Conservation (phyloP, 1,140 invertebrate species). For the Carposina sasakii region DNA sequence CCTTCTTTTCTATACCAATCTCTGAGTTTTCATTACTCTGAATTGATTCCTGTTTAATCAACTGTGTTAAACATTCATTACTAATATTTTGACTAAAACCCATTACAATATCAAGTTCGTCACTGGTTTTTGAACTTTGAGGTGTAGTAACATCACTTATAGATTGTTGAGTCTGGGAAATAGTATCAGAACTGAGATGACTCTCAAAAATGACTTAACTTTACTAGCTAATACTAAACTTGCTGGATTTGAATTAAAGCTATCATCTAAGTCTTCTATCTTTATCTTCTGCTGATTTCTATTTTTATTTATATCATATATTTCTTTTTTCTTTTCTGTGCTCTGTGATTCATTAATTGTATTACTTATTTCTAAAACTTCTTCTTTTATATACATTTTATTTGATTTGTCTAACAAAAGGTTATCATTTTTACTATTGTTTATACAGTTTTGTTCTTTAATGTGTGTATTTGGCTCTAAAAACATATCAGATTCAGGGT, state of each 20-base stretch:
- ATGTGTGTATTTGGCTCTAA: not conserved
- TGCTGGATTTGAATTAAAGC: slow-evolving; percentile 5
- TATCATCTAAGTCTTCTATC: slow-evolving; percentile 6
- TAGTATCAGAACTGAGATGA: slow-evolving; percentile 38
- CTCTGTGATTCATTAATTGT: too few relatives aligned
- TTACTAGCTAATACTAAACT: slow-evolving; percentile 30
- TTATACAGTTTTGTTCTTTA: not conserved
- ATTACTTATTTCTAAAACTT: too few relatives aligned
- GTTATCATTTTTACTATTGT: too few relatives aligned
- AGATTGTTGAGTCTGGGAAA: slow-evolving; percentile 43
- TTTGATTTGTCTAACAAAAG: not conserved
- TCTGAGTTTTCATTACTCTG: slow-evolving; percentile 10
- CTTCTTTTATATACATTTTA: slow-evolving; percentile 10
- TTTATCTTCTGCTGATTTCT: slow-evolving; percentile 6
- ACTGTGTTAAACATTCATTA: slow-evolving; percentile 13
- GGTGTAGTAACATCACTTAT: slow-evolving; percentile 42
- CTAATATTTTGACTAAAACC: slow-evolving; percentile 26
- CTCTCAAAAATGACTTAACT: slow-evolving; percentile 49
- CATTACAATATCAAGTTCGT: slow-evolving; percentile 42
- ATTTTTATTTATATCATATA: slow-evolving; percentile 2
- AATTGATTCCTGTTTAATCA: slow-evolving; percentile 2
- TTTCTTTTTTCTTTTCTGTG: too few relatives aligned
- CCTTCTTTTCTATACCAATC: slow-evolving; percentile 41
- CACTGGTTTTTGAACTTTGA: slow-evolving; percentile 34
- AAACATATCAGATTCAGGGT: not conserved